These are phyloP conservation scores for Eupristina koningsbergeri DNA, from an alignment of 1,140 invertebrate species.

Conservation along the genomic window DNA sequence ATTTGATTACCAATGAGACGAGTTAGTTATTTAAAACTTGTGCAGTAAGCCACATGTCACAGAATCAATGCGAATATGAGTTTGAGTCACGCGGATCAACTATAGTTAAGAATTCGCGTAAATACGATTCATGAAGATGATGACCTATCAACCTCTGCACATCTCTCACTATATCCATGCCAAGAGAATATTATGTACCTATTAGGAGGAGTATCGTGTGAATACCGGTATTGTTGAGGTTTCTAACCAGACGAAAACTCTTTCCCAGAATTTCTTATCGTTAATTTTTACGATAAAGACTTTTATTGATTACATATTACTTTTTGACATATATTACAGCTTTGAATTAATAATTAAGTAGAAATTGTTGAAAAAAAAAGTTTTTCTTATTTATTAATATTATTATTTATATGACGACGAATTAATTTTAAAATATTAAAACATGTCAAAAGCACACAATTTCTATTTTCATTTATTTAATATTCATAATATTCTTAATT, in stretches of 20 bases:
- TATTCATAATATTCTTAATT: too few relatives aligned
- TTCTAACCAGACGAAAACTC: neutral
- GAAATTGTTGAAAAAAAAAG: too few relatives aligned
- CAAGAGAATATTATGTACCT: neutral
- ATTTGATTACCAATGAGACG: too few relatives aligned
- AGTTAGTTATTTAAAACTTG: neutral
- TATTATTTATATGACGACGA: too few relatives aligned
- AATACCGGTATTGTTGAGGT: neutral
- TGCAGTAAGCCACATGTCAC: neutral
- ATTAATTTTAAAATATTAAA: too few relatives aligned
- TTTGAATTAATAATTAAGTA: too few relatives aligned
- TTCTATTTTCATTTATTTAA: too few relatives aligned
- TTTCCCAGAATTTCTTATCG: neutral
- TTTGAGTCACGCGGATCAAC: neutral
- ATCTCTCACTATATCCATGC: neutral
- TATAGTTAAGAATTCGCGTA: constrained; percentile 5
- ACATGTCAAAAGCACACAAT: too few relatives aligned
- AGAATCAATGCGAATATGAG: constrained; percentile 6
- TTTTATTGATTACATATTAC: too few relatives aligned
- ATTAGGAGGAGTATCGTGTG: neutral
- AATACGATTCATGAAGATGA: constrained; percentile 2
- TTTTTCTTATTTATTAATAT: too few relatives aligned
- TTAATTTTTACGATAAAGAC: neutral
- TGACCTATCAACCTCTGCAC: constrained; percentile 22
- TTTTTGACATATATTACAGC: too few relatives aligned